These are phyloP conservation scores for Andrena hattorfiana DNA, from an alignment of 2,888 invertebrate species.

Conservation along the genomic window DNA sequence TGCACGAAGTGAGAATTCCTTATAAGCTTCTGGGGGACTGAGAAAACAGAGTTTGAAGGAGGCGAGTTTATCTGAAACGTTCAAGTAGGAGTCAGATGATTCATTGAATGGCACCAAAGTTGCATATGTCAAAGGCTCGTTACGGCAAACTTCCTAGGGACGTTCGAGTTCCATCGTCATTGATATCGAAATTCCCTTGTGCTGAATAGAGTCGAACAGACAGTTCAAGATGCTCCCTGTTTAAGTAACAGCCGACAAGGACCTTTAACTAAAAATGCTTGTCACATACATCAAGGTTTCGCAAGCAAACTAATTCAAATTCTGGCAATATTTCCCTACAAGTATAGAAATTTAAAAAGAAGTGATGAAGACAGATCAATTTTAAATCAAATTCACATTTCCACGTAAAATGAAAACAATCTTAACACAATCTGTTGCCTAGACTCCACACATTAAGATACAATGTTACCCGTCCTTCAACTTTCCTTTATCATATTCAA, in stretches of 20 bases:
- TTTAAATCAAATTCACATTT: no score
- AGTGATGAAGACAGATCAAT: no score
- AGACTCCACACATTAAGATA: no score
- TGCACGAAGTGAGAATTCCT: background rate
- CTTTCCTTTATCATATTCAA: background rate
- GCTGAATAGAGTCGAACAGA: constrained; percentile 8
- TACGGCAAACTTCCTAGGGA: constrained; percentile 18
- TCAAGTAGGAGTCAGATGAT: constrained; percentile 16
- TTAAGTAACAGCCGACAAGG: constrained; percentile 9
- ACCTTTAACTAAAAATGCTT: background rate
- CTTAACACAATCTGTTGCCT: no score
- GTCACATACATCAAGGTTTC: background rate
- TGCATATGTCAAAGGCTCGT: constrained; percentile 29
- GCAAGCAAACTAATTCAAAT: background rate
- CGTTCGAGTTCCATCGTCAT: constrained; percentile 7
- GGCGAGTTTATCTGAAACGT: constrained; percentile 1
- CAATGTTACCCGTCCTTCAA: background rate
- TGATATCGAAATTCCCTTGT: constrained; percentile 2
- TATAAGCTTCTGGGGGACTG: background rate
- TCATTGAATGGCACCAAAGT: constrained; percentile 26
- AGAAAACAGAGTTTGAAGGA: background rate
- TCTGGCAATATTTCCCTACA: background rate
- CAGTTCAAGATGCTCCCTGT: constrained; percentile 14
- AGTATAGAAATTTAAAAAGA: no score
- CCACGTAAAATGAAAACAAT: no score